Evolutionary conservation across 1,140 invertebrate genomes (phyloP).

Genomic region (Drosophila truncata): DNA sequence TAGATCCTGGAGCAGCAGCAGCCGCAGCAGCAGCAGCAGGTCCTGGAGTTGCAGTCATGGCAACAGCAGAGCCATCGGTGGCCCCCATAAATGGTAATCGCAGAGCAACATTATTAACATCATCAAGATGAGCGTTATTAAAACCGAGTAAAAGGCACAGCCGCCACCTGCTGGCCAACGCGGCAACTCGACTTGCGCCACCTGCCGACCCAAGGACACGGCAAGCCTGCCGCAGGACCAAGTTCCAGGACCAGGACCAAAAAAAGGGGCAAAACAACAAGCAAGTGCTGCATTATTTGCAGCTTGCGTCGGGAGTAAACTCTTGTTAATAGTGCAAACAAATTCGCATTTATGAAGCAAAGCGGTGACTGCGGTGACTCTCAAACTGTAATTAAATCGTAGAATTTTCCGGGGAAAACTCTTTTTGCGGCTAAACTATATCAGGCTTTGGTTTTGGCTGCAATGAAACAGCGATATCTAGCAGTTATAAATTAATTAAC

Average conservation of each 20-base stretch:
- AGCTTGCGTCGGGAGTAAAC: constrained; percentile 34
- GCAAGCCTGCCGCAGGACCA: constrained; percentile 20
- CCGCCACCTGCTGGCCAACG: constrained; percentile 42
- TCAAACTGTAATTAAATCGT: constrained; percentile 32
- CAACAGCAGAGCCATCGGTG: constrained; percentile 27
- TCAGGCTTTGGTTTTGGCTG: neutral
- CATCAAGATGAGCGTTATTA: constrained; percentile 59
- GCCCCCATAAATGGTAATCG: constrained; percentile 60
- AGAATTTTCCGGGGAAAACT: neutral
- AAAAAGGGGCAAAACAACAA: neutral
- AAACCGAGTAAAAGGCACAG: constrained; percentile 36
- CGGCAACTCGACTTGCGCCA: constrained; percentile 33
- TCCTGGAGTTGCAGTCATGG: constrained; percentile 22
- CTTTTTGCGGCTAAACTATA: neutral
- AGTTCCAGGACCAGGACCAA: constrained; percentile 7
- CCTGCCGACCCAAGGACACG: constrained; percentile 39
- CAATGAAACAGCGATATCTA: neutral
- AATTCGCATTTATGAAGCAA: constrained; percentile 37
- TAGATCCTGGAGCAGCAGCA: constrained; percentile 17
- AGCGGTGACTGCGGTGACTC: constrained; percentile 15
- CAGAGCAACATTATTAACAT: constrained; percentile 71
- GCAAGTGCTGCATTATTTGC: constrained; percentile 26
- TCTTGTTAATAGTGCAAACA: constrained; percentile 47
- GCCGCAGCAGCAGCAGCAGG: neutral
- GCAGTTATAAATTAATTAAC: neutral